Evolutionary conservation across 2,113 vertebrate genomes (phyloP).

Genomic region (Acrocephalus kingi): DNA sequence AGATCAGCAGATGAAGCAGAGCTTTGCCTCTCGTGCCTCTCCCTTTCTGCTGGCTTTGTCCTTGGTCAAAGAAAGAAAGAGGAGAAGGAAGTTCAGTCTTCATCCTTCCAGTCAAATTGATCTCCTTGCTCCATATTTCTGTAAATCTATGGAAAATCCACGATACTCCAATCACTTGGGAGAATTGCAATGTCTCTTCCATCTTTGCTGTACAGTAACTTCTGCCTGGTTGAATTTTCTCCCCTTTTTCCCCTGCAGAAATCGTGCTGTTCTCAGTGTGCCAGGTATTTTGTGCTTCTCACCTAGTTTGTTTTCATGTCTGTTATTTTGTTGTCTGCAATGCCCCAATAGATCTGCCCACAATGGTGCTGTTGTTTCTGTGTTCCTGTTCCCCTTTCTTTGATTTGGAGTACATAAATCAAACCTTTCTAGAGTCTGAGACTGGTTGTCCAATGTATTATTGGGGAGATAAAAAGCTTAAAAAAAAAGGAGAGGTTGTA

Average conservation of each 20-base stretch:
- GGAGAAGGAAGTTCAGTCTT: not conserved
- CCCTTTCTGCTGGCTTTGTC: not conserved
- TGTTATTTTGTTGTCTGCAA: not conserved
- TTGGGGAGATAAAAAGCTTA: not conserved
- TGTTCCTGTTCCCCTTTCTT: not conserved
- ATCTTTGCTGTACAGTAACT: not conserved
- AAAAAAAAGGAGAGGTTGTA: not conserved
- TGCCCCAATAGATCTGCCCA: not conserved
- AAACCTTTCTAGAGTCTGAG: not conserved
- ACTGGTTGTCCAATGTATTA: not conserved
- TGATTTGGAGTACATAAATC: not conserved
- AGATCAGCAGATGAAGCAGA: not conserved
- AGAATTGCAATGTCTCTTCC: not conserved
- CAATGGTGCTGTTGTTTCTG: rapidly evolving
- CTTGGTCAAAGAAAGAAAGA: not conserved
- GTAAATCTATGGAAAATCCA: not conserved
- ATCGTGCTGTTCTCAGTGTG: rapidly evolving
- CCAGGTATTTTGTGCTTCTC: not conserved
- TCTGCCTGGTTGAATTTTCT: not conserved
- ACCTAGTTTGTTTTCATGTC: rapidly evolving
- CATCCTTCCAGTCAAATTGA: not conserved
- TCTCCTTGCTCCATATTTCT: not conserved
- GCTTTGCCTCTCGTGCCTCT: not conserved
- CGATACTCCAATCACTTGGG: not conserved
- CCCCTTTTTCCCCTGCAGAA: not conserved